These are phyloP conservation scores for Electrophaes corylata DNA, from an alignment of 2,888 invertebrate genomes.

Conservation along the genomic window DNA sequence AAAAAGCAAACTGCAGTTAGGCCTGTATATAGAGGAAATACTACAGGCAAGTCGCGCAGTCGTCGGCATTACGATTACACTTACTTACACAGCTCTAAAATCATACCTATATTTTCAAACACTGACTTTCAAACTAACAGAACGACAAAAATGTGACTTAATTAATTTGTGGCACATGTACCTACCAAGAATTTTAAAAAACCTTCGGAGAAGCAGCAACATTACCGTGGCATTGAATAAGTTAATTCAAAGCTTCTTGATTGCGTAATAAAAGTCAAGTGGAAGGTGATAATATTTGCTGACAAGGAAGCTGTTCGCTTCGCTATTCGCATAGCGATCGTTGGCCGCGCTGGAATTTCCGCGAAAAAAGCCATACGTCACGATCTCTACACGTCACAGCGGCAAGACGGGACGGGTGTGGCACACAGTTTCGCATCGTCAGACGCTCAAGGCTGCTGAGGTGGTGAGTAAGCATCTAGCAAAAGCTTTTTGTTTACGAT, in stretches of 20 bases:
- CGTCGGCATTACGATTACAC: background rate
- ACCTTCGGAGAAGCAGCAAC: background rate
- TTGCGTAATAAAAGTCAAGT: slow-evolving; percentile 19
- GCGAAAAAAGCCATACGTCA: slow-evolving; percentile 79
- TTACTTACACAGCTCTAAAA: background rate
- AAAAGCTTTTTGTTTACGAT: slow-evolving; percentile 54
- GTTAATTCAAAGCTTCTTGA: slow-evolving; percentile 1
- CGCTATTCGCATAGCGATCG: slow-evolving; percentile 56
- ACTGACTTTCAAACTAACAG: background rate
- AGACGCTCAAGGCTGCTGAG: slow-evolving; percentile 66
- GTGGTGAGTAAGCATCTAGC: slow-evolving; percentile 47
- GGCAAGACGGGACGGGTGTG: slow-evolving; percentile 49
- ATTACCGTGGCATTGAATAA: background rate
- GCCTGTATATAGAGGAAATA: slow-evolving; percentile 10
- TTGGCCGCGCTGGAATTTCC: slow-evolving; percentile 76
- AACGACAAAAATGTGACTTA: background rate
- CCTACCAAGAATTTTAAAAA: too few species aligned
- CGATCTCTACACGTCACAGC: slow-evolving; percentile 63
- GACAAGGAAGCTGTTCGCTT: slow-evolving; percentile 22
- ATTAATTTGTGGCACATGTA: background rate
- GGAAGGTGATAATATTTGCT: slow-evolving; percentile 20
- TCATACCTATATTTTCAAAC: background rate
- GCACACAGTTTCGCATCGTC: slow-evolving; percentile 56
- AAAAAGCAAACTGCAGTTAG: slow-evolving; percentile 39
- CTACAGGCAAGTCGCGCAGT: slow-evolving; percentile 2